phyloP scores from a whole-genome alignment of 2,113 vertebrate genomes.

The Chinchilla lanigera region DNA sequence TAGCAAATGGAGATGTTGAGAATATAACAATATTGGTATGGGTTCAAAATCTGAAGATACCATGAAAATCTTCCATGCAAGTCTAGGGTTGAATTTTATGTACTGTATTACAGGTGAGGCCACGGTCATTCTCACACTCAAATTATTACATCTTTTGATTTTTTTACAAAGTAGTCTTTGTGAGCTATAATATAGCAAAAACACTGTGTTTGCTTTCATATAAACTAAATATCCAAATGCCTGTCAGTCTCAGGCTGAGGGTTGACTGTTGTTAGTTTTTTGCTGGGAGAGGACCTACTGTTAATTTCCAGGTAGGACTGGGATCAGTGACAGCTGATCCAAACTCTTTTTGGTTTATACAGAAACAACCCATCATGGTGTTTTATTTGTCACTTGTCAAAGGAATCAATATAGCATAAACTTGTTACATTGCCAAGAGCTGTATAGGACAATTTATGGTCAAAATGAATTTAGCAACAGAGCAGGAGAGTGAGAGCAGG shows the following conservation, averaged over 20 bases:
- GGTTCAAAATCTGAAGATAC: background rate
- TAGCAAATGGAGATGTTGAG: background rate
- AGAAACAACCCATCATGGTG: conserved; percentile 78
- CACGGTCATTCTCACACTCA: background rate
- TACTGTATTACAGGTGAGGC: background rate
- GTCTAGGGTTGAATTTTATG: background rate
- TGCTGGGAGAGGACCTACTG: background rate
- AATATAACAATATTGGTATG: background rate
- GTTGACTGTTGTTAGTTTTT: conserved; percentile 27
- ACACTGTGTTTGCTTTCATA: background rate
- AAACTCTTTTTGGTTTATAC: conserved; percentile 68
- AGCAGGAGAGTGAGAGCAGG: background rate
- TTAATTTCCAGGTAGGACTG: conserved; percentile 60
- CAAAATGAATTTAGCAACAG: conserved; percentile 46
- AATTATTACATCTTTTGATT: background rate
- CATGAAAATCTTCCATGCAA: background rate
- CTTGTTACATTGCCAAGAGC: conserved; percentile 75
- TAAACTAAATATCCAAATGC: background rate
- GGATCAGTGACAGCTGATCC: conserved; percentile 62
- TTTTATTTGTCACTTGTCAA: conserved; percentile 80
- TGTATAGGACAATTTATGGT: conserved; percentile 68
- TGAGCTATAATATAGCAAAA: background rate
- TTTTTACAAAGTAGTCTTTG: background rate
- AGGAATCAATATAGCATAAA: conserved; percentile 81
- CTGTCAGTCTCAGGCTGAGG: background rate